Percentiles rank a stretch among this genome's conserved stretches.
phyloP scores from a whole-genome alignment of 2,888 invertebrate genomes.

The Boloria selene region DNA sequence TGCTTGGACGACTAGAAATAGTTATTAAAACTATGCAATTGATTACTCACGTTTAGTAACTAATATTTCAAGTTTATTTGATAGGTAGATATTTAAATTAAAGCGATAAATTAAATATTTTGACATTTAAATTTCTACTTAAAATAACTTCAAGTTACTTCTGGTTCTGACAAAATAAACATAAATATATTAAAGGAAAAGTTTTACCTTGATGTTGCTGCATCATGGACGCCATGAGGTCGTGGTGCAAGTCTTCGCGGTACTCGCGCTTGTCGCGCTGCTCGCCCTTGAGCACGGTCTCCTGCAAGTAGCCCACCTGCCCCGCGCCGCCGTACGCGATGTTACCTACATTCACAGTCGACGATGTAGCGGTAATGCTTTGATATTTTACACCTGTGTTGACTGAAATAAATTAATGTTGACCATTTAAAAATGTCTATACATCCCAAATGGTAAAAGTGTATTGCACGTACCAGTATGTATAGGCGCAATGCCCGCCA shows the following conservation, averaged over 20 bases:
- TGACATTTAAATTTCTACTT: too few species aligned
- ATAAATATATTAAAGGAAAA: background rate
- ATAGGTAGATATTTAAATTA: too few species aligned
- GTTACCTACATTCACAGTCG: constrained; percentile 72
- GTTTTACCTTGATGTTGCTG: constrained; percentile 68
- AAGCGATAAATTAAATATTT: too few species aligned
- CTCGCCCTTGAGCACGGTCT: constrained; percentile 63
- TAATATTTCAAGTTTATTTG: too few species aligned
- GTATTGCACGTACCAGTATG: constrained; percentile 59
- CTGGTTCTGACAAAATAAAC: background rate
- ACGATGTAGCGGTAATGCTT: constrained; percentile 71
- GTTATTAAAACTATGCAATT: background rate
- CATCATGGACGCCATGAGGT: constrained; percentile 79
- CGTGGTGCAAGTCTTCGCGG: constrained; percentile 81
- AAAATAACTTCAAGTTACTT: background rate
- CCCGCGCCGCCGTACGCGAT: constrained; percentile 74
- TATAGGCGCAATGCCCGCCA: constrained; percentile 69
- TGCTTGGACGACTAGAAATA: constrained; percentile 52
- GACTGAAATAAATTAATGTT: constrained; percentile 49
- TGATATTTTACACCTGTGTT: constrained; percentile 78
- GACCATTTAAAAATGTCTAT: background rate
- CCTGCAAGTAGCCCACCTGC: constrained; percentile 64
- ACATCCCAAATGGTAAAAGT: background rate
- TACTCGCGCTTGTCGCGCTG: constrained; percentile 71
- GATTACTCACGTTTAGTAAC: too few species aligned